A percentile compares a stretch with the other conserved stretches of the same genome.
phyloP scores from a whole-genome alignment of 2,113 vertebrate genomes.

The Ramphastos sulfuratus region DNA sequence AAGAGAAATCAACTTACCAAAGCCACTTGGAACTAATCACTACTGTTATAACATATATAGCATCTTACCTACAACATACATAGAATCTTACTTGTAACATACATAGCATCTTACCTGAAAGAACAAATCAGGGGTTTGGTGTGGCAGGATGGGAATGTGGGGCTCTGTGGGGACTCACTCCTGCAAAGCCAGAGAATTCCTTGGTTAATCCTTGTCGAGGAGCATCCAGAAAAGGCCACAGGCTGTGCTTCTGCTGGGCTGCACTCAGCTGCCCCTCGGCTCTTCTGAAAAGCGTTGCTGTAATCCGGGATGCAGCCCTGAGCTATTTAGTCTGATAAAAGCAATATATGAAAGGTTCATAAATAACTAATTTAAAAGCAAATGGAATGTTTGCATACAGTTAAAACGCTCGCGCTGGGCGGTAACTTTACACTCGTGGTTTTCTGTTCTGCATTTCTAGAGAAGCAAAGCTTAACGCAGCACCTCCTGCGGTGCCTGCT shows the following conservation, averaged over 20 bases:
- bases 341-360: background rate
- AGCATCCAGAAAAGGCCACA: background rate
- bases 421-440: background rate
- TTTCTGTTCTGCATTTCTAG: background rate
- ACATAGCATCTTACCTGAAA: background rate
- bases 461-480: background rate
- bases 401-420: background rate
- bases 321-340: background rate
- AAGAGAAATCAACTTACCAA: background rate
- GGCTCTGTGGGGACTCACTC: accelerated
- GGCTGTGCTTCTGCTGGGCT: background rate
- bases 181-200: background rate
- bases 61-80: too few relatives aligned
- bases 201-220: background rate
- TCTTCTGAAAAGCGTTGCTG: background rate
- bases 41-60: background rate
- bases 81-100: background rate
- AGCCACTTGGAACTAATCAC: background rate
- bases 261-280: accelerated
- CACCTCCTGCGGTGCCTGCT: background rate
- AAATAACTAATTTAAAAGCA: background rate
- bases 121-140: background rate
- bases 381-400: background rate
- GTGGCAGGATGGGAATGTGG: background rate
- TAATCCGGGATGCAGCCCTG: background rate